Conservation (phyloP, 2,113 vertebrate species). For the Microcebus griseorufus region DNA sequence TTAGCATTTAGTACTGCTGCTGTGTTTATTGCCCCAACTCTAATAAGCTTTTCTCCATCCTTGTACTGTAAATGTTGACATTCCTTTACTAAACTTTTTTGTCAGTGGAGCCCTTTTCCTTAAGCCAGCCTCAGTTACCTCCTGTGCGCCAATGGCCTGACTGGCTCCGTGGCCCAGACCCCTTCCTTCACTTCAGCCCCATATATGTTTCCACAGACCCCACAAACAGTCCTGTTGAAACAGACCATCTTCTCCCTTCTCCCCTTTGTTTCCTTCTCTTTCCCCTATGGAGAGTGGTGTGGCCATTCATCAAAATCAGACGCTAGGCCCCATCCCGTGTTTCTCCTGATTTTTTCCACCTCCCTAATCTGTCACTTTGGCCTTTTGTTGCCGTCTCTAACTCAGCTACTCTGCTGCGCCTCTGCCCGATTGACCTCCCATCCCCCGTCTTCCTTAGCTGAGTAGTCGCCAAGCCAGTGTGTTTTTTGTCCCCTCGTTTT, state of each 20-base stretch:
- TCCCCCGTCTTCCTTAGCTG: not conserved
- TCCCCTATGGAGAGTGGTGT: not conserved
- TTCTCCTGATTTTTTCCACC: not conserved
- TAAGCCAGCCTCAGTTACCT: not conserved
- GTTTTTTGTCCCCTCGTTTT: not conserved
- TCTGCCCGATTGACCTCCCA: not conserved
- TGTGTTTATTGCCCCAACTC: not conserved
- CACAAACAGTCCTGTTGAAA: not conserved
- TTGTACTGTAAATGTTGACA: not conserved
- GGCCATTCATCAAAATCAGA: not conserved
- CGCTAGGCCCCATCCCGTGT: not conserved
- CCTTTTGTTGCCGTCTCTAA: not conserved
- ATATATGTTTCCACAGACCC: not conserved
- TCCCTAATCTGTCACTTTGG: not conserved
- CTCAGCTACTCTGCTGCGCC: not conserved
- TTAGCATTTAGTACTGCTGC: not conserved
- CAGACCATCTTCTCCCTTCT: not conserved
- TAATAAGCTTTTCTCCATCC: not conserved
- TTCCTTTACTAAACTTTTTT: not conserved
- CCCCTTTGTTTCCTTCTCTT: not conserved
- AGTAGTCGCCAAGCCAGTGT: not conserved
- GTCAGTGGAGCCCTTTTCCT: not conserved
- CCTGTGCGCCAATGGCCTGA: not conserved
- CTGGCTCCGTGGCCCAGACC: not conserved
- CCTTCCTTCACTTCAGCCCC: not conserved